Conservation (phyloP, 2,113 vertebrate genomes). For the Amblyopsis rosae region DNA sequence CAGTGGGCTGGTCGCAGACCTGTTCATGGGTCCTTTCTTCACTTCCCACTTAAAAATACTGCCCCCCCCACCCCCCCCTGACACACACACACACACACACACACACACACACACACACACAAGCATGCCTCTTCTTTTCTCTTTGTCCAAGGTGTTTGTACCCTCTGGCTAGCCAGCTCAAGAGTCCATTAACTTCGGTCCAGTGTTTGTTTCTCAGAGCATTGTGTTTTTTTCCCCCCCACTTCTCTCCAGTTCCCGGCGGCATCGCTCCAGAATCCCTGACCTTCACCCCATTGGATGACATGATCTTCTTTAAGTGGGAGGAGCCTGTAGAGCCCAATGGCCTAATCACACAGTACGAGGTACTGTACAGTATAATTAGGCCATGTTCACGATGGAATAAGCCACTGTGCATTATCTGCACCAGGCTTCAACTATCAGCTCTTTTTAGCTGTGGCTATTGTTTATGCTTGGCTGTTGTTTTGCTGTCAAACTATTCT, state of each 20-base stretch:
- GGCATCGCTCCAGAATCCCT: conserved; percentile 90
- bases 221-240: conserved; percentile 37
- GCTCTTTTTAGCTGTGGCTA: too few relatives aligned
- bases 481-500: too few relatives aligned
- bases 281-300: conserved; percentile 89
- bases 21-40: conserved; percentile 37
- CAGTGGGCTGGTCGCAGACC: conserved; percentile 28
- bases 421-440: too few relatives aligned
- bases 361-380: conserved; percentile 72
- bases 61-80: background rate
- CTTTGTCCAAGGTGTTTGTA: conserved; percentile 45
- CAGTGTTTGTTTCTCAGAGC: conserved; percentile 50
- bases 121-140: conserved; percentile 13
- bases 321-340: conserved; percentile 94
- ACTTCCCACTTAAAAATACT: conserved; percentile 12
- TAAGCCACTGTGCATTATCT: background rate
- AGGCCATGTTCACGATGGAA: background rate
- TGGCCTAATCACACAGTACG: conserved; percentile 93
- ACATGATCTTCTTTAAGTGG: conserved; percentile 97
- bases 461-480: too few relatives aligned
- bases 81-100: background rate
- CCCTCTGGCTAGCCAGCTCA: conserved; percentile 36
- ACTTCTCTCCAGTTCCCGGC: conserved; percentile 83
- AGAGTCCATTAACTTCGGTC: conserved; percentile 45
- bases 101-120: conserved; percentile 11